Evolutionary conservation across 2,797 vertebrate genomes (phyloP), one percentile per base, ranked within the genome.

Genomic region (Fistularia tabacaria): DNA sequence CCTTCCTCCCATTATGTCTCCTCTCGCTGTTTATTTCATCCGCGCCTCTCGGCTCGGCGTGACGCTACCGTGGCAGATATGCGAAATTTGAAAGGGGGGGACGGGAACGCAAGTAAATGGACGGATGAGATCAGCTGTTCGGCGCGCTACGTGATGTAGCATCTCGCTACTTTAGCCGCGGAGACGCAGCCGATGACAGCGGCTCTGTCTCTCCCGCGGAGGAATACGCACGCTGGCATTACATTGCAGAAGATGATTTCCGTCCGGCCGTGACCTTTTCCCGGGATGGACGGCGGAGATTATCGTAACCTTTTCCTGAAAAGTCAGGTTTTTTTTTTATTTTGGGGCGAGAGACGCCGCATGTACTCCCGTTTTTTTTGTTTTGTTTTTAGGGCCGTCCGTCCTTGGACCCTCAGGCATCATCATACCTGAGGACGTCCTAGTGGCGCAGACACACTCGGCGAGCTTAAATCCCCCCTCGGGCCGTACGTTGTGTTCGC

Each of bases 401-500:
- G 44, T 58, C 11, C 9, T 54, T 36, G 36, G 7, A 41, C 40
- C 39, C 10, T 65, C 13, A 40, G 42, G 44, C n/a, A 5, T 57
- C 48, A 47, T 12, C 25, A 5, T 40, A 59, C 45, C 50, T 39
- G 52, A 64, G 14, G 36, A 57, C 25, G 10, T 36, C 48, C 36
- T 3, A 43, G 48, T 49, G 14, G 54, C n/a, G 6, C 14, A 36
- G 44, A 36, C 47, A 57, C 55, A 60, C 57, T 44, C 37, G 7
- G 50, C 6, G 41, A 42, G 41, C 41, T 42, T 25, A 25, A 25
- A 25, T 25, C 25, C 25, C 25, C 1, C 74, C 71, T 68, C 51
- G 0, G 59, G 49, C 61, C 70, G 40, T 54, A 65, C 63, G 48
- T 62, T 66, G 71, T 64, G 66, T 66, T 78, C 73, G 63, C 63